Base-by-base conservation (phyloP, 2,113 vertebrate genomes). In the Hiodon tergisus region DNA sequence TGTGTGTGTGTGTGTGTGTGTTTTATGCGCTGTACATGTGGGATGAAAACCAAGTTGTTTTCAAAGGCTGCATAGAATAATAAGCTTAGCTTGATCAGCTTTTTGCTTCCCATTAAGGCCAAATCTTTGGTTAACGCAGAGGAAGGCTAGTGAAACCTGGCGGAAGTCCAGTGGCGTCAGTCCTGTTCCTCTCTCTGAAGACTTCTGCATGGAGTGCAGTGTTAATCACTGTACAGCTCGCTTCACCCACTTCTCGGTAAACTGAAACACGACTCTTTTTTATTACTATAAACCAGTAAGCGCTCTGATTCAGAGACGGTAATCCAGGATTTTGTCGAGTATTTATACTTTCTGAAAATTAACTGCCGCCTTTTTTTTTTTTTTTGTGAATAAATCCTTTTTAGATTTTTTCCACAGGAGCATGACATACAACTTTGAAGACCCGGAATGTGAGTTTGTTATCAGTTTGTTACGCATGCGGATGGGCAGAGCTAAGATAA, bases 21-120 rank as follows among this genome's bases (percentile, higher is more conserved):
- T 7, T 5, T 46, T 10, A 46, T 2, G 6, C 13, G 31, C 5
- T 7, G 17, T 46, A 14, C n/a, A 31, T 48, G 50, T 66, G 66
- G 53, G 79, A 53, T 78, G 67, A 68, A 62, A 50, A 73, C 80
- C 48, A 16, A 47, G 63, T 11, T 70, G 72, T 53, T 71, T 78
- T 78, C 53, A 31, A 53, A 31, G 61, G 75, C 65, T 79, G 66
- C 80, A 31, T 75, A 69, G 63, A 82, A 83, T 71, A 83, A 77
- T 88, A 50, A 87, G 54, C 78, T 91, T 87, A 86, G 69, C 81
- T 78, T 83, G 74, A 79, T 81, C 60, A 85, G 55, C 61, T 76
- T 80, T 78, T 16, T 17, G 50, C 78, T 83, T 81, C 69, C 77
- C 63, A 47, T 66, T 11, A 17, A 86, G 65, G 67, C 70, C 5